These are phyloP conservation scores for Exocentrus adspersus DNA, from an alignment of 2,888 invertebrate species.

Conservation along the genomic window DNA sequence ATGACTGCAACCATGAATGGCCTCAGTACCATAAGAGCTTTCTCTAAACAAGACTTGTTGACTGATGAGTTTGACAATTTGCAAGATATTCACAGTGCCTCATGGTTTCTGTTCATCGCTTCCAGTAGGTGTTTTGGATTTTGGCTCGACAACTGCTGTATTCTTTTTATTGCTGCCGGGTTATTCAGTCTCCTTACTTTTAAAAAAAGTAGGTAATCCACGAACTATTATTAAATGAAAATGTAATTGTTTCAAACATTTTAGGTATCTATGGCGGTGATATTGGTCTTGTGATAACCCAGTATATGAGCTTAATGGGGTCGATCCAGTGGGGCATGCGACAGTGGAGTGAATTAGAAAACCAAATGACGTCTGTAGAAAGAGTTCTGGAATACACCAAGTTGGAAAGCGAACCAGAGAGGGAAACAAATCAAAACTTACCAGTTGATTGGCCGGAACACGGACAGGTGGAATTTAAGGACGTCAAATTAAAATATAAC, in stretches of 20 bases:
- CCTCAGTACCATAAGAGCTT: slow-evolving; percentile 79
- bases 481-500: slow-evolving; percentile 78
- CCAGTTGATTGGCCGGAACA: slow-evolving; percentile 77
- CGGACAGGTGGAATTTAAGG: slow-evolving; percentile 75
- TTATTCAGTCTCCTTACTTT: slow-evolving; percentile 47
- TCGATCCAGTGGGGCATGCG: slow-evolving; percentile 73
- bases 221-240: no score
- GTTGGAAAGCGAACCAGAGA: slow-evolving; percentile 53
- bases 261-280: slow-evolving; percentile 73
- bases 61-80: slow-evolving; percentile 71
- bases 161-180: slow-evolving; percentile 68
- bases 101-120: slow-evolving; percentile 75
- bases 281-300: slow-evolving; percentile 83
- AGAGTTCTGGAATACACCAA: slow-evolving; percentile 54
- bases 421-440: slow-evolving; percentile 59
- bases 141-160: slow-evolving; percentile 75
- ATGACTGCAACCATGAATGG: slow-evolving; percentile 81
- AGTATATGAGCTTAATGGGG: slow-evolving; percentile 77
- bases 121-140: slow-evolving; percentile 77
- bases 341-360: slow-evolving; percentile 85
- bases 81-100: slow-evolving; percentile 76
- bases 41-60: slow-evolving; percentile 72
- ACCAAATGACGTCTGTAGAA: slow-evolving; percentile 65
- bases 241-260: no score
- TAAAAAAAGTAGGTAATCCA: slow-evolving; percentile 48